Evolutionary conservation across 1,140 invertebrate species (phyloP).

Genomic region (Euwallacea similis): DNA sequence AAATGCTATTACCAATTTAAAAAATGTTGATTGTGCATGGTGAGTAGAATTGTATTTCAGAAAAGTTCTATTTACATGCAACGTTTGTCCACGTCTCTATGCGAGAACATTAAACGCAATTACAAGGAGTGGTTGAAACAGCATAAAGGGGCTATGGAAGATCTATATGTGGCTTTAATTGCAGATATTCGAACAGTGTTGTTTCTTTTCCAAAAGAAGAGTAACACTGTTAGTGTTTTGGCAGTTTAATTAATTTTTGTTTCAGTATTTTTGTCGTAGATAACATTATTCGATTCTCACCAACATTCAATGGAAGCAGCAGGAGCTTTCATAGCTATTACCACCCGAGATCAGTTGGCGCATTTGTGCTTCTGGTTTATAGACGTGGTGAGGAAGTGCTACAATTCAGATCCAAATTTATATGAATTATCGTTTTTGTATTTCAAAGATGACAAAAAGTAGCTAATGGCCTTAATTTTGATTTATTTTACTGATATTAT

Average conservation of each 20-base stretch:
- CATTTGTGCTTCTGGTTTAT: conserved; percentile 48
- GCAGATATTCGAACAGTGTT: conserved; percentile 49
- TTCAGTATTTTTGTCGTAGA: conserved; percentile 31
- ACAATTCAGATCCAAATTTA: conserved; percentile 44
- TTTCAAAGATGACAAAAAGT: conserved; percentile 39
- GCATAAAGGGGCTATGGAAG: conserved; percentile 30
- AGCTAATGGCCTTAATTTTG: neutral
- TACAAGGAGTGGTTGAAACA: conserved; percentile 45
- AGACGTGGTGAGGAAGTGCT: conserved; percentile 43
- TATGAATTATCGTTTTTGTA: conserved; percentile 53
- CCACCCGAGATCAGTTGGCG: conserved; percentile 38
- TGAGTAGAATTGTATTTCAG: conserved; percentile 37
- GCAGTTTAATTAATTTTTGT: neutral
- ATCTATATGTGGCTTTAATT: conserved; percentile 50
- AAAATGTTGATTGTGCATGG: neutral
- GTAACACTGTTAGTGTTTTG: conserved; percentile 43
- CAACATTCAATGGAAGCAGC: conserved; percentile 44
- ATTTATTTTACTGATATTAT: too few species aligned
- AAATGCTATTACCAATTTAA: too few species aligned
- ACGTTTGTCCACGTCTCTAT: conserved; percentile 42
- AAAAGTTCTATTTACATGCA: conserved; percentile 49
- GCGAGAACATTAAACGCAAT: conserved; percentile 43
- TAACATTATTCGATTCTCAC: conserved; percentile 50
- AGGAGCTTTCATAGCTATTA: conserved; percentile 49
- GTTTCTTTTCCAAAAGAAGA: conserved; percentile 46